Conservation (phyloP, 2,113 vertebrate species). For the Glareola pratincola region DNA sequence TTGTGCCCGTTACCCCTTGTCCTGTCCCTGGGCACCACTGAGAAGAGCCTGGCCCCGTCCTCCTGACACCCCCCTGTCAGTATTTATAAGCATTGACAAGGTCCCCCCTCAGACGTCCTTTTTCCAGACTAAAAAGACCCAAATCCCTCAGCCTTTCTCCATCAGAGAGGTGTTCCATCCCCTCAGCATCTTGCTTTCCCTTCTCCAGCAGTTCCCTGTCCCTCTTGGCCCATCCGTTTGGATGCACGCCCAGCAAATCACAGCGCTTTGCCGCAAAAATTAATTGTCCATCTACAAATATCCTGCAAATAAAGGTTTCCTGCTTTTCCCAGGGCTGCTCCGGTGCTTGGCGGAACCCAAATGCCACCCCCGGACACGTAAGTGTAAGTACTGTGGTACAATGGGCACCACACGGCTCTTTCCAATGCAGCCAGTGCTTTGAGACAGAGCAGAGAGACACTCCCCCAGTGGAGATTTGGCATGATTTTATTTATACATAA, state of each 20-base stretch:
- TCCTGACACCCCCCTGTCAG: too few relatives aligned
- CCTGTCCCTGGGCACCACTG: too few relatives aligned
- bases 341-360: not conserved
- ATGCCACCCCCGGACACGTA: fast-evolving
- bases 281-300: too few relatives aligned
- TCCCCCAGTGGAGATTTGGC: not conserved
- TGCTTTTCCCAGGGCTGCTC: not conserved
- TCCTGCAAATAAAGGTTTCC: not conserved
- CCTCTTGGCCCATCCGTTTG: fast-evolving
- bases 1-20: too few relatives aligned
- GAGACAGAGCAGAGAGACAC: not conserved
- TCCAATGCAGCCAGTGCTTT: not conserved
- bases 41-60: too few relatives aligned
- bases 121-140: too few relatives aligned
- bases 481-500: not conserved
- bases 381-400: fast-evolving
- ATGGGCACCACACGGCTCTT: not conserved
- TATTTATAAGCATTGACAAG: too few relatives aligned
- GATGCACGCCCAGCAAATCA: fast-evolving
- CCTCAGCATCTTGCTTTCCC: too few relatives aligned
- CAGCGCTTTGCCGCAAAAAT: fast-evolving
- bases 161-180: too few relatives aligned
- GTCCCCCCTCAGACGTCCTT: too few relatives aligned
- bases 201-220: too few relatives aligned
- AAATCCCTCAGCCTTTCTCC: too few relatives aligned